A percentile compares a stretch with the other conserved stretches of the same genome.
phyloP scores from a whole-genome alignment of 2,888 invertebrate species.

The Tachina grossa region DNA sequence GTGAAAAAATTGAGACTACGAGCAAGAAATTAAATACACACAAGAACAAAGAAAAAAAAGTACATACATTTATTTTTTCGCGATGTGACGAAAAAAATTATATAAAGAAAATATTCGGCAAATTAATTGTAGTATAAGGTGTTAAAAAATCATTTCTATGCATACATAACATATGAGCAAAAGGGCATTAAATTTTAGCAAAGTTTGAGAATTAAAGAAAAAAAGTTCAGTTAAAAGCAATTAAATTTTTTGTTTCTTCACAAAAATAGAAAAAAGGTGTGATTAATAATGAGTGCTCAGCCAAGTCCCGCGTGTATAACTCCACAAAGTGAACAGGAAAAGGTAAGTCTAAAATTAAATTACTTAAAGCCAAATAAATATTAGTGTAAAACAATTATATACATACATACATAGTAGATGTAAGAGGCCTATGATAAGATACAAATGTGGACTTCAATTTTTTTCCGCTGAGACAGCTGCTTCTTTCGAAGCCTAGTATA shows the following conservation, averaged over 20 bases:
- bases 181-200: slow-evolving; percentile 18
- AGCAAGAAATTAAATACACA: slow-evolving; percentile 59
- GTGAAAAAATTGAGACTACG: slow-evolving; percentile 63
- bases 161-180: slow-evolving; percentile 47
- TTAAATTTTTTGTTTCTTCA: slow-evolving; percentile 52
- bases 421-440: neutral
- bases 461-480: slow-evolving; percentile 50
- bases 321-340: slow-evolving; percentile 89
- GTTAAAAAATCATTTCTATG: slow-evolving; percentile 42
- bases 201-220: slow-evolving; percentile 16
- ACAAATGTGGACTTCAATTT: neutral
- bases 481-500: slow-evolving; percentile 26
- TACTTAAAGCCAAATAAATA: slow-evolving; percentile 1
- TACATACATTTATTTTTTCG: slow-evolving; percentile 25
- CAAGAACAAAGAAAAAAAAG: slow-evolving; percentile 60
- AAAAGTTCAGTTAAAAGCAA: slow-evolving; percentile 3
- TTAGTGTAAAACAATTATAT: neutral
- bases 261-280: slow-evolving; percentile 64
- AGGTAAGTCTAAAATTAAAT: slow-evolving; percentile 73
- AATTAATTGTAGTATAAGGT: slow-evolving; percentile 28
- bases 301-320: slow-evolving; percentile 90
- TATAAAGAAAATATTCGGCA: slow-evolving; percentile 14
- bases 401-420: neutral
- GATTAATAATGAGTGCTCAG: slow-evolving; percentile 87
- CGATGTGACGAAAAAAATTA: slow-evolving; percentile 28